Percentiles rank a stretch among this genome's conserved stretches.
phyloP scores from a whole-genome alignment of 2,888 invertebrate species.

The Agrochola lychnidis region DNA sequence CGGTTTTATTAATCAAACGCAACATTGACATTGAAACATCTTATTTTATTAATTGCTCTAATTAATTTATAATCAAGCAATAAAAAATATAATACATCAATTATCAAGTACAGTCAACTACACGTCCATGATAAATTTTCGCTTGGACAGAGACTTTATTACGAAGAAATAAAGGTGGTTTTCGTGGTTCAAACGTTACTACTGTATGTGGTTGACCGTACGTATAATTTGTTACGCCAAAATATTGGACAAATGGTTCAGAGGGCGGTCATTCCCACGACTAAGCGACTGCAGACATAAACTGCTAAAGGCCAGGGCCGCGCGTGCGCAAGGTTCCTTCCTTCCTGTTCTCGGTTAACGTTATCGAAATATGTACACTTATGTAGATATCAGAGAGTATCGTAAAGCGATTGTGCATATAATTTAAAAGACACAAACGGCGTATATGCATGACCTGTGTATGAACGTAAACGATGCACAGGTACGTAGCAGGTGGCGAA shows the following conservation, averaged over 20 bases:
- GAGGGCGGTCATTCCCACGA: constrained; percentile 72
- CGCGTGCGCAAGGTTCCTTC: constrained; percentile 74
- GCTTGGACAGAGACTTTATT: not conserved
- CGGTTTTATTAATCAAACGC: not conserved
- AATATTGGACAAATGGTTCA: constrained; percentile 48
- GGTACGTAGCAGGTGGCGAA: no score
- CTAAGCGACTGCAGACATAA: constrained; percentile 48
- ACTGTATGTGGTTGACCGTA: constrained; percentile 8
- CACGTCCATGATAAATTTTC: not conserved
- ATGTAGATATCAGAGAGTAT: constrained; percentile 28
- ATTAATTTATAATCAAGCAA: constrained; percentile 10
- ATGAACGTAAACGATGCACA: no score
- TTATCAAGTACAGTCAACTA: constrained; percentile 3
- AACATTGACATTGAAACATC: not conserved
- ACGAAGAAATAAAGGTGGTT: not conserved
- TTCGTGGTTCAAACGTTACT: not conserved
- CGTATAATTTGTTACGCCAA: constrained; percentile 22
- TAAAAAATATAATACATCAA: constrained; percentile 15
- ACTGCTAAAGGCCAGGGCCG: constrained; percentile 75
- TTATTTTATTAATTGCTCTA: not conserved
- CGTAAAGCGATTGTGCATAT: not conserved
- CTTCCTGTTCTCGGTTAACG: constrained; percentile 67
- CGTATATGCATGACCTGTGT: no score
- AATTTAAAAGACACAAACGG: no score
- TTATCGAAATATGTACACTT: constrained; percentile 56